Evolutionary conservation across 1,140 invertebrate species (phyloP), one percentile per base, ranked within the genome.

Genomic region (Adoxophyes honmai): DNA sequence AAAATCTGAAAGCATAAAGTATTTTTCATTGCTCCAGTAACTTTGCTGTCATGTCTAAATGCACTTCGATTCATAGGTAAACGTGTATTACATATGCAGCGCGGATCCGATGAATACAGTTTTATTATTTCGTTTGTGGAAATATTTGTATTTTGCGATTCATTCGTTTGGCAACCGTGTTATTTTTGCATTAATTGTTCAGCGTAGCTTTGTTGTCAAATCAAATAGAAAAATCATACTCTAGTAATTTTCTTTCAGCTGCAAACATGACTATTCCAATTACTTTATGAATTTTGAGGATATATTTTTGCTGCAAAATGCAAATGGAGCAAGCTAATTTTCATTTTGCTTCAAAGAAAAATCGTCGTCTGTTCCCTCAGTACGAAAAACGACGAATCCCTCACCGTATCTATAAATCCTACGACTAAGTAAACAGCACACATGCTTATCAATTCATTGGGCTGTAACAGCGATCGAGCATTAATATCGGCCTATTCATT

Each of bases 1-100:
- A 82, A 81, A 80, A 76, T 86, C 69, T 74, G 68, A 78, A 75
- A 68, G 62, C 73, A 73, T 75, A 75, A 81, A 76, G 75, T 78
- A 83, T 79, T 81, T 84, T 83, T 83, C 75, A 75, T 75, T 78
- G 67, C 70, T 74, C 67, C 60, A 60, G 56, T 70, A 75, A 82
- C 68, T 83, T 76, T 70, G 65, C 75, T 77, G 75, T 73, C 71
- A 78, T 81, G 68, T 73, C 73, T 76, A 73, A 81, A 81, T 73
- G 65, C 66, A 60, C 68, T 76, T 74, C 65, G 59, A 78, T 48
- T 28, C 42, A 48, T 70, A 78, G 65, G 67, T 74, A 73, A 73
- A 70, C 65, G 36, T 18, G 18, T 52, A 52, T 52, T 33, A 52
- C 28, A 59, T 53, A 59, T 33, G 18, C 57, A 37, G 34, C 21